Evolutionary conservation across 92 coral and sea anemone species (phyloP), one percentile per base, ranked within the genome.

Genomic region (Actinernus sp.): DNA sequence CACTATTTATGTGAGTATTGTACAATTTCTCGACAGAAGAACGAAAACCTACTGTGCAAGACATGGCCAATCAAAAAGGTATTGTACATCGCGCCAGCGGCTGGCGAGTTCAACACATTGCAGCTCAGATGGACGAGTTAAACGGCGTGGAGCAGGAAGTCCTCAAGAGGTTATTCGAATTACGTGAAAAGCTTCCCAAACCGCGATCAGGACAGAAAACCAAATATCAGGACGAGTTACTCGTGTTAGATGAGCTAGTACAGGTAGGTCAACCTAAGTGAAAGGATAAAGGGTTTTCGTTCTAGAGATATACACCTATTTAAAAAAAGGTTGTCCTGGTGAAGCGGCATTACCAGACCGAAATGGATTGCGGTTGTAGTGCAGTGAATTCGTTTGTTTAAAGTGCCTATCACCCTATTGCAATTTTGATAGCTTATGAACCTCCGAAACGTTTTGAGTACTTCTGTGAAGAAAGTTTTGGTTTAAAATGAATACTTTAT

Each of bases 91-190:
- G 97, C 71, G 97, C 93, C 1, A 87, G 88, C 53, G 99, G 99
- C 53, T 95, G 99, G 99, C 79, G 97, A 49, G 83, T 95, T 4
- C 99, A 95, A 29, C 99, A 95, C 61, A 82, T 88, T 13, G 99
- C 99, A 0, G 99, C 97, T 1, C 99, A 95, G 57, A 82, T 95
- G 62, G 99, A 95, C 63, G 99, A 95, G 31, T 78, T 95, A 56
- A 83, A 61, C 57, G 29, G 82, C 9, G 92, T 91, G 23, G 99
- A 95, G 60, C 97, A 95, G 62, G 93, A 95, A 10, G 99, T 95
- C 13, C 76, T 95, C 31, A 58, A 65, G 54, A 95, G 88, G 84
- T 87, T 95, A 81, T 84, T 88, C 40, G 97, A 95, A 18, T 63
- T 95, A 41, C 83, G 97, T 26, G 99, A 95, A 39, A 86, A 74